Percentiles rank a stretch among this genome's conserved stretches.
These are phyloP conservation scores for Dryomyza anilis DNA, from an alignment of 2,888 invertebrate species.

Conservation along the genomic window DNA sequence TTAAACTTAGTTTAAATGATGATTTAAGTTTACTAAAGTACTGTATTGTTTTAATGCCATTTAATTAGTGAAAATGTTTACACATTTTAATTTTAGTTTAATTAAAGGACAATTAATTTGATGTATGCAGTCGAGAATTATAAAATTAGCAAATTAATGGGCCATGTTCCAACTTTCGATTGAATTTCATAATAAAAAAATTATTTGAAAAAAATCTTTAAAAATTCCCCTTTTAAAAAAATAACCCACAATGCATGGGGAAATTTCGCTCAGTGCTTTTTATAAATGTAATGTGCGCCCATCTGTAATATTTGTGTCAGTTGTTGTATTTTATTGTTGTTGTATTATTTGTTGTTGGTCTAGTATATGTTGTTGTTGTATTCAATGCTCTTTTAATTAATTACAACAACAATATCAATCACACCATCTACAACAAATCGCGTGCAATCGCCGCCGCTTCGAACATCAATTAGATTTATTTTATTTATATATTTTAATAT, in stretches of 20 bases:
- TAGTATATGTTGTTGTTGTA: no score
- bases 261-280: no score
- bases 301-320: conserved; percentile 19
- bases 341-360: no score
- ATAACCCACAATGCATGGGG: neutral
- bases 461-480: neutral
- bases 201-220: neutral
- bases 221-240: neutral
- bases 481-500: neutral
- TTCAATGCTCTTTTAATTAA: conserved; percentile 22
- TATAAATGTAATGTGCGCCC: neutral
- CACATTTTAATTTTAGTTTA: no score
- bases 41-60: no score
- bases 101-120: no score
- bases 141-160: neutral
- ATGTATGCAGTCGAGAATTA: neutral
- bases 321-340: conserved; percentile 2
- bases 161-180: neutral
- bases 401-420: neutral
- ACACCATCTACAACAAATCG: neutral
- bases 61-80: no score
- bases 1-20: no score
- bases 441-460: conserved; percentile 4
- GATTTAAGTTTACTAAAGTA: no score
- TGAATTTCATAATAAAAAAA: no score